Conservation (phyloP, 2,888 invertebrate species). For the Hyalella azteca region DNA sequence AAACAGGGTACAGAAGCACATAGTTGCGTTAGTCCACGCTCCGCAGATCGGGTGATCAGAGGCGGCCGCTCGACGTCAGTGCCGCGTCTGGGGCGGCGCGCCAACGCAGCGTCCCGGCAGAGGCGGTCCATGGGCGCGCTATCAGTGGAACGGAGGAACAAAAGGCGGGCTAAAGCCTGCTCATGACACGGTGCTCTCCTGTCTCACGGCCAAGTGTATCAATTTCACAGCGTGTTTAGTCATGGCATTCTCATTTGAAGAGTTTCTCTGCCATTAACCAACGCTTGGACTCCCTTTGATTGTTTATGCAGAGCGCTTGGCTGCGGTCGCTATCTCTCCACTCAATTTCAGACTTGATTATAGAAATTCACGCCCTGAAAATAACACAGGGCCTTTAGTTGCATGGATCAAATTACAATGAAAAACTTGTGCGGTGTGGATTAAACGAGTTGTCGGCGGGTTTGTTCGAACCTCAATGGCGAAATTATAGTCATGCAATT, state of each 20-base stretch:
- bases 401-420: not conserved
- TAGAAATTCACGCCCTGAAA: not conserved
- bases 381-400: not conserved
- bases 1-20: no score
- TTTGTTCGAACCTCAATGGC: no score
- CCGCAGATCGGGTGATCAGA: no score
- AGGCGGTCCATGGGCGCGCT: no score
- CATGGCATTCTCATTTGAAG: conserved; percentile 36
- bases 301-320: conserved; percentile 3
- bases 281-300: conserved; percentile 8
- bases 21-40: no score
- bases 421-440: not conserved
- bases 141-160: no score
- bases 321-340: not conserved
- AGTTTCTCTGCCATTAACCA: conserved; percentile 29
- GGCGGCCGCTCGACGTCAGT: no score
- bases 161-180: no score
- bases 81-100: no score
- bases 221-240: conserved; percentile 36
- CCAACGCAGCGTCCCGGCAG: no score
- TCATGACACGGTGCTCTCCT: no score
- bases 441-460: no score
- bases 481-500: not conserved
- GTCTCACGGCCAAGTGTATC: conserved; percentile 34
- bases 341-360: conserved; percentile 1